Base-by-base conservation (phyloP, 2,888 invertebrate species). In the Eutolmus rufibarbis region DNA sequence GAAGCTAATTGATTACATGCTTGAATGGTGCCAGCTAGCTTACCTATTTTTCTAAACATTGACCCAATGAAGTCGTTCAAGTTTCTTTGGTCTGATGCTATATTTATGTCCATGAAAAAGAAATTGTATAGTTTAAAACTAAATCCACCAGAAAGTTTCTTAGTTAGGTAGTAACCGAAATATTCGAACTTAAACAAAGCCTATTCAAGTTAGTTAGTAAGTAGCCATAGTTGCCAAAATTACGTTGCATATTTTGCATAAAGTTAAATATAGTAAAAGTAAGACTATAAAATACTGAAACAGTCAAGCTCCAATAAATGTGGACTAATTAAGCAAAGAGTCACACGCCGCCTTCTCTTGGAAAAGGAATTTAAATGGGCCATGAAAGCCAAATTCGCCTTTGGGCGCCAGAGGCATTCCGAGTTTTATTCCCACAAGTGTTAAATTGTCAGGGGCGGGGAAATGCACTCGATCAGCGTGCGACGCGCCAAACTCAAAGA, bases 391-490 rank as follows among this genome's bases (percentile, higher is more conserved):
- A 43, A 46, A 78, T 40, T 19, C 43, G 23, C 40, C 40, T 16
- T 40, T 40, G 43, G 78, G 78, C 78, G 78, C 78, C 78, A 78
- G 12, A 28, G 23, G 66, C 66, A 66, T 66, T 66, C 66, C 66
- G 9, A n/a, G 40, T 78, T 23, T 40, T 43, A 43, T 81, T 81
- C 81, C 81, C 81, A 81, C 81, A 81, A 81, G 56, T 81, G 43
- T 82, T 31, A 84, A 74, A 40, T 34, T 74, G 84, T 43, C 84
- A 84, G 12, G 84, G 84, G 84, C 66, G 66, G 84, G 37, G 57
- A 57, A 66, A 40, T 12, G n/a, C 66, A 66, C 74, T 84, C 84
- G 23, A 84, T 84, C 84, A 84, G 66, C 57, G 34, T 16, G 12
- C 74, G 82, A 56, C 19, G 23, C 37, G 40, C 28, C 12, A 19